Conservation (phyloP, 2,113 vertebrate species). For the Tachuris rubrigastra region DNA sequence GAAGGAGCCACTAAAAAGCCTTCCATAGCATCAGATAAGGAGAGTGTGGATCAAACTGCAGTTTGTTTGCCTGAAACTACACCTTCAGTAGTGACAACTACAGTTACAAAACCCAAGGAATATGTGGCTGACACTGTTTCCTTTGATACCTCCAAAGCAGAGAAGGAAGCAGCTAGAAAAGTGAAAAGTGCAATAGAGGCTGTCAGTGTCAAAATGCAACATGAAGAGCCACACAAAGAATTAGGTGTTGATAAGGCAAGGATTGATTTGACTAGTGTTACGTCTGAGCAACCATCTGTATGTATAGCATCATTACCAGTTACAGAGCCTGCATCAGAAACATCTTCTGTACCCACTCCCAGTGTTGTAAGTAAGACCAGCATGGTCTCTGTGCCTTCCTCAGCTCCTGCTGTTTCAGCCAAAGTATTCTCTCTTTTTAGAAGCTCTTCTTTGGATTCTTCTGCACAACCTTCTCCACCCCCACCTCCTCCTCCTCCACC, state of each 20-base stretch:
- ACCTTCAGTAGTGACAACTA: conserved; percentile 33
- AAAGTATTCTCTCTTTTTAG: conserved; percentile 79
- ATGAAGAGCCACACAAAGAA: conserved; percentile 65
- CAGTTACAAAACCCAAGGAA: neutral
- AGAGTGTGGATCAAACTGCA: conserved; percentile 68
- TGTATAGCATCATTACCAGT: neutral
- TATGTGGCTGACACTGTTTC: conserved; percentile 13
- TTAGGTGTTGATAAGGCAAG: conserved; percentile 7
- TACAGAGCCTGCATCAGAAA: conserved; percentile 42
- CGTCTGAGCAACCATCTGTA: conserved; percentile 19
- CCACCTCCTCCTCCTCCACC: conserved; percentile 60
- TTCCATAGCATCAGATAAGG: neutral
- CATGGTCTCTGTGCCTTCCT: conserved; percentile 51
- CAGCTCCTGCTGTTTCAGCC: conserved; percentile 72
- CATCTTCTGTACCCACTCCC: conserved; percentile 70
- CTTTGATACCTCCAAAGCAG: conserved; percentile 21
- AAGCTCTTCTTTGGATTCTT: conserved; percentile 77
- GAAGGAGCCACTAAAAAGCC: neutral
- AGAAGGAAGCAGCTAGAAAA: conserved; percentile 52
- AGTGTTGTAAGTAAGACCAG: conserved; percentile 56
- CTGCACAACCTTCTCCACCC: conserved; percentile 60
- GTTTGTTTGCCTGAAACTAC: conserved; percentile 75
- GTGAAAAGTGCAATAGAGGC: conserved; percentile 26
- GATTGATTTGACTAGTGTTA: conserved; percentile 10
- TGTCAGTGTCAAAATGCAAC: conserved; percentile 57